Evolutionary conservation across 2,888 invertebrate genomes (phyloP).

Genomic region (Chymomyza amoena): DNA sequence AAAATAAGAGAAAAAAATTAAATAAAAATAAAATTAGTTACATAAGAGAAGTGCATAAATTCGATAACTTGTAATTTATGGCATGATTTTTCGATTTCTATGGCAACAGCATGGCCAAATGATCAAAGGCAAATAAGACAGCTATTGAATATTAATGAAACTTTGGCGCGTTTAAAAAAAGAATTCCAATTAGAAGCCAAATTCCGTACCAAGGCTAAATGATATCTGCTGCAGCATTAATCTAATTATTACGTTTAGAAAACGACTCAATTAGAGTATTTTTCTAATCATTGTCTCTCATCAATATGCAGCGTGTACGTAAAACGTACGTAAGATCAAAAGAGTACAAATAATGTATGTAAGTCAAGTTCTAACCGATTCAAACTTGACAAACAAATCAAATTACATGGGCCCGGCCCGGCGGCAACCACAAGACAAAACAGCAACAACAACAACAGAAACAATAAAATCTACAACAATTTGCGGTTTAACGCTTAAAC

Average conservation of each 20-base stretch:
- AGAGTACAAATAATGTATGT: conserved; percentile 8
- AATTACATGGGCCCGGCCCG: conserved; percentile 38
- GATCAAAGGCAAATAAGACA: too few relatives aligned
- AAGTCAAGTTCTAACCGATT: conserved; percentile 33
- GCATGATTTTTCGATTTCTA: too few relatives aligned
- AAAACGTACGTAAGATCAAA: background rate
- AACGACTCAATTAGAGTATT: background rate
- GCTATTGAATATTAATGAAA: too few relatives aligned
- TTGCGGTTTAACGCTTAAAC: conserved; percentile 20
- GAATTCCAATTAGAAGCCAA: too few relatives aligned
- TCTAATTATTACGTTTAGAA: too few relatives aligned
- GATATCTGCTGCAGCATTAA: too few relatives aligned
- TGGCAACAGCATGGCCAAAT: too few relatives aligned
- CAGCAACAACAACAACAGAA: conserved; percentile 5
- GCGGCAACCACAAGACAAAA: conserved; percentile 7
- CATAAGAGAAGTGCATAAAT: too few relatives aligned
- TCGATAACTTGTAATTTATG: too few relatives aligned
- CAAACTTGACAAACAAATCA: conserved; percentile 42
- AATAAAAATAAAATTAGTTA: too few relatives aligned
- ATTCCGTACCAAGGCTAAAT: background rate
- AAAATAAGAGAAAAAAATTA: too few relatives aligned
- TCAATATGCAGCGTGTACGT: background rate
- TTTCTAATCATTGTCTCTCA: background rate
- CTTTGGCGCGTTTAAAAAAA: too few relatives aligned
- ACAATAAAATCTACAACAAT: conserved; percentile 14